A percentile compares a stretch with the other conserved stretches of the same genome.
These are phyloP conservation scores for Rutilus rutilus DNA, from an alignment of 2,113 vertebrate species.

Conservation along the genomic window DNA sequence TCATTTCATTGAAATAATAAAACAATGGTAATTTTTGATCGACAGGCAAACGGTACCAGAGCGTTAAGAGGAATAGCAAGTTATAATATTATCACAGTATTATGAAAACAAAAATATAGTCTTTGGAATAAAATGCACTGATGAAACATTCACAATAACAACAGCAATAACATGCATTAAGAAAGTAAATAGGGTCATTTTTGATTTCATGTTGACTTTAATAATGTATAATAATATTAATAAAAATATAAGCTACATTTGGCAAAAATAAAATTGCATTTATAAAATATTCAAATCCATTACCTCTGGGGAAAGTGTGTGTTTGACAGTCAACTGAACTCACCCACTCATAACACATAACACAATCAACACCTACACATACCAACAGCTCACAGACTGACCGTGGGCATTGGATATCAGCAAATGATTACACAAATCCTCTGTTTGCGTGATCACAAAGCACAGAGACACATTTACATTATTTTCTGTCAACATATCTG, in stretches of 20 bases:
- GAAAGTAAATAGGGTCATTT: background rate
- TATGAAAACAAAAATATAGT: background rate
- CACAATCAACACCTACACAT: conserved; percentile 73
- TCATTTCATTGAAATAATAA: no score
- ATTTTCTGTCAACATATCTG: conserved; percentile 36
- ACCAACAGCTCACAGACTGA: conserved; percentile 66
- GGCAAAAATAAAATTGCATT: conserved; percentile 39
- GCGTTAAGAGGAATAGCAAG: background rate
- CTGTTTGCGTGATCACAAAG: conserved; percentile 64
- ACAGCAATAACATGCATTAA: background rate
- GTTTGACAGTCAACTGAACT: conserved; percentile 54
- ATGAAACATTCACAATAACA: background rate
- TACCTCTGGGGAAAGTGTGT: conserved; percentile 47
- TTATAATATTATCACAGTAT: background rate
- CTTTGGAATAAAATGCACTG: background rate
- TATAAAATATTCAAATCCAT: conserved; percentile 52
- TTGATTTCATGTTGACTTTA: background rate
- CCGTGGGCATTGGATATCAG: conserved; percentile 70
- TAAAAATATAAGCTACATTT: conserved; percentile 38
- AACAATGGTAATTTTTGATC: no score
- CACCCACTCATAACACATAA: conserved; percentile 50
- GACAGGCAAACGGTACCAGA: no score
- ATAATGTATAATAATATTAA: background rate
- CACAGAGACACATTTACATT: conserved; percentile 72
- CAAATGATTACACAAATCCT: conserved; percentile 65